Evolutionary conservation across 1,140 invertebrate genomes (phyloP).

Genomic region (Drosophila sturtevanti): DNA sequence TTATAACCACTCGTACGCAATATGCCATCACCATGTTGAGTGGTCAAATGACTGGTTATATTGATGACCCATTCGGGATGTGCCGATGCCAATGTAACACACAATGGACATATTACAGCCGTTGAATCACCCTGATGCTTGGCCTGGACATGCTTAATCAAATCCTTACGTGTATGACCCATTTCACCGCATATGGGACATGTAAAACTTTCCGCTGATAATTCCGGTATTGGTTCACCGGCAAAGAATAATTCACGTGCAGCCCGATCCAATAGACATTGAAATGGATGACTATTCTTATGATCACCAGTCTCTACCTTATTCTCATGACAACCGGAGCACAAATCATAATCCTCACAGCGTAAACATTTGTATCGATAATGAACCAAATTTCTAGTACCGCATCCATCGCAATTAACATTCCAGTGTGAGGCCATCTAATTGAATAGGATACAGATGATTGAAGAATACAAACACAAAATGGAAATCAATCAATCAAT

Average conservation of each 20-base stretch:
- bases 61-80: slow-evolving; percentile 10
- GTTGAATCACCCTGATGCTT: slow-evolving; percentile 21
- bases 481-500: too few species aligned
- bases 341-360: slow-evolving; percentile 55
- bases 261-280: slow-evolving; percentile 51
- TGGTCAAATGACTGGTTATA: slow-evolving; percentile 26
- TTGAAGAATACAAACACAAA: too few species aligned
- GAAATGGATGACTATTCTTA: slow-evolving; percentile 40
- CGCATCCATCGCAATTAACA: slow-evolving; percentile 55
- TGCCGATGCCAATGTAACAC: slow-evolving; percentile 33
- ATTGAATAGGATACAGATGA: too few species aligned
- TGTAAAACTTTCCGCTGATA: slow-evolving; percentile 63
- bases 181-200: slow-evolving; percentile 57
- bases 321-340: slow-evolving; percentile 29
- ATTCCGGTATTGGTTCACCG: slow-evolving; percentile 36
- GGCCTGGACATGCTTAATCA: slow-evolving; percentile 32
- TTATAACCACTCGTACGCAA: not conserved
- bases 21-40: slow-evolving; percentile 18
- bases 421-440: slow-evolving; percentile 28
- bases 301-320: slow-evolving; percentile 22
- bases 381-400: slow-evolving; percentile 2
- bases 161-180: slow-evolving; percentile 27
- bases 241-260: slow-evolving; percentile 37
- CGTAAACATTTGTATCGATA: slow-evolving; percentile 61
- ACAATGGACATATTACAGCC: slow-evolving; percentile 56